phyloP scores from a whole-genome alignment of 2,888 invertebrate species.

The Phalera bucephala region DNA sequence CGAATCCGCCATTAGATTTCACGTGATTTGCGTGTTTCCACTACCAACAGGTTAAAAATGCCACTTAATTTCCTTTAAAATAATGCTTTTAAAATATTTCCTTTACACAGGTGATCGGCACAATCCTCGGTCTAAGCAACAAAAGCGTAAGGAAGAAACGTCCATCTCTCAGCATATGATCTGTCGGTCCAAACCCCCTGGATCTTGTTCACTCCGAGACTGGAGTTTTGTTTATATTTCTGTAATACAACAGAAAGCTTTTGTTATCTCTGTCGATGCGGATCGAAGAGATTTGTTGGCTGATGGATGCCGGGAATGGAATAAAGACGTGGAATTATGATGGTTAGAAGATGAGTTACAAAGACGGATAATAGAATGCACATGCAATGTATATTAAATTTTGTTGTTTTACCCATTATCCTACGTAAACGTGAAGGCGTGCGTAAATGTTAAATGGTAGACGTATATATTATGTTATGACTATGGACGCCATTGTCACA shows the following conservation, averaged over 20 bases:
- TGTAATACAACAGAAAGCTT: constrained; percentile 53
- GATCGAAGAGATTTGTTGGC: constrained; percentile 49
- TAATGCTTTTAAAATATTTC: constrained; percentile 2
- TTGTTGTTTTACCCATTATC: not conserved
- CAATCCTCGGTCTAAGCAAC: constrained; percentile 90
- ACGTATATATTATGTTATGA: no score
- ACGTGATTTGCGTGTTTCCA: no score
- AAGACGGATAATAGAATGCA: constrained; percentile 23
- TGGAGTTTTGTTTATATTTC: constrained; percentile 69
- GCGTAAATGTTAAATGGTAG: no score
- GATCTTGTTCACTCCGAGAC: constrained; percentile 67
- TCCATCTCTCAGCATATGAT: constrained; percentile 90
- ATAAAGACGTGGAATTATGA: constrained; percentile 38
- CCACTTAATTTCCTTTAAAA: not conserved
- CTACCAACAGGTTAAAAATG: no score
- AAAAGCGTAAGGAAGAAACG: constrained; percentile 90
- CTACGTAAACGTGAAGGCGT: no score
- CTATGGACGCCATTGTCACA: no score
- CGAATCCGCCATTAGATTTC: no score
- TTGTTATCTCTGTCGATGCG: constrained; percentile 52
- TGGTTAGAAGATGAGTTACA: constrained; percentile 32
- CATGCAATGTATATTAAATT: constrained; percentile 7
- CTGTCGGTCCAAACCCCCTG: constrained; percentile 30
- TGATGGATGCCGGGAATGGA: constrained; percentile 36
- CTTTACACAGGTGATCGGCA: constrained; percentile 84